These are phyloP conservation scores for Mystacides longicornis DNA, from an alignment of 2,888 invertebrate genomes.

Conservation along the genomic window DNA sequence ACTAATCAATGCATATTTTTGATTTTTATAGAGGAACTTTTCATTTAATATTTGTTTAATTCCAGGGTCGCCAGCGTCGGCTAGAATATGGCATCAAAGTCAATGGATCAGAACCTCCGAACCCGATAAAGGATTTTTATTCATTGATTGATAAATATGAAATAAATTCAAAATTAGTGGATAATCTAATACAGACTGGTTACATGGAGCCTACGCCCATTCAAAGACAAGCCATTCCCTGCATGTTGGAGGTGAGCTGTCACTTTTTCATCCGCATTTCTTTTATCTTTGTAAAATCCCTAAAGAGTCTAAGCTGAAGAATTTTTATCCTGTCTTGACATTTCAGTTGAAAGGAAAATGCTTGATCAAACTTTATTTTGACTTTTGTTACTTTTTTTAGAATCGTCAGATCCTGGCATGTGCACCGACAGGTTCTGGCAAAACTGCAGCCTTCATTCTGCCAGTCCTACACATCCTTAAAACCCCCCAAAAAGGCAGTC, in stretches of 20 bases:
- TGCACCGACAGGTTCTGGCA: constrained; percentile 97
- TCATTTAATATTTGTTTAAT: background rate
- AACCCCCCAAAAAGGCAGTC: constrained; percentile 61
- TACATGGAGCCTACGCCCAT: constrained; percentile 78
- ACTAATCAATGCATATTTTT: too few species aligned
- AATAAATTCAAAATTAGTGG: constrained; percentile 53
- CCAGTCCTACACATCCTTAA: constrained; percentile 76
- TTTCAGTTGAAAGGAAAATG: too few species aligned
- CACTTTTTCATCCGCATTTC: too few species aligned
- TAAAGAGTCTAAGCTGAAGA: too few species aligned
- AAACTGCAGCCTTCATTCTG: constrained; percentile 89
- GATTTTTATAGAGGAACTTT: too few species aligned
- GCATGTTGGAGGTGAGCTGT: constrained; percentile 63
- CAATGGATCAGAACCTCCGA: constrained; percentile 71
- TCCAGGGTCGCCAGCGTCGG: constrained; percentile 63
- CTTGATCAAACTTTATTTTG: too few species aligned
- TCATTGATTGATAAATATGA: constrained; percentile 52
- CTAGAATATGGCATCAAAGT: constrained; percentile 72
- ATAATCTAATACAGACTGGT: constrained; percentile 62
- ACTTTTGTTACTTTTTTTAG: constrained; percentile 35
- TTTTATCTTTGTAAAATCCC: too few species aligned
- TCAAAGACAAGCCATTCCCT: constrained; percentile 88
- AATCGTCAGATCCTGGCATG: constrained; percentile 82
- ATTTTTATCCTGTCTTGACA: too few species aligned
- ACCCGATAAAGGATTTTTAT: constrained; percentile 64